Conservation (phyloP, 2,113 vertebrate species). For the Eolophus roseicapilla region DNA sequence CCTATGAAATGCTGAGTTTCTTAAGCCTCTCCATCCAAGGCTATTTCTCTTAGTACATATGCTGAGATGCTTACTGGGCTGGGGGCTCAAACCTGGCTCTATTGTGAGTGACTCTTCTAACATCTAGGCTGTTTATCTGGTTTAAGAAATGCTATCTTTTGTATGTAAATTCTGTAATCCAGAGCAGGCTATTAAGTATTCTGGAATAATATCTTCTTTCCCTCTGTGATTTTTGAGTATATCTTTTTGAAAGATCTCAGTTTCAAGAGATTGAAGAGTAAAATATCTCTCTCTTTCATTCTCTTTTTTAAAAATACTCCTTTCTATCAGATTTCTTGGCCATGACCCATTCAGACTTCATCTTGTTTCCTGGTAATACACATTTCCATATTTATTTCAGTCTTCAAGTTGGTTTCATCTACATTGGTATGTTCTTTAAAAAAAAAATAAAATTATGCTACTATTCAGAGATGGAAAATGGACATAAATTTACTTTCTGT, state of each 20-base stretch:
- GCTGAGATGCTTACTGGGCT: not conserved
- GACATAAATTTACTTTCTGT: not conserved
- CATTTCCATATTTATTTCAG: not conserved
- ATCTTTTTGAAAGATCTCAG: not conserved
- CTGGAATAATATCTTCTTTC: not conserved
- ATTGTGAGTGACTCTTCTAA: not conserved
- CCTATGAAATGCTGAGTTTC: not conserved
- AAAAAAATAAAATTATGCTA: not conserved
- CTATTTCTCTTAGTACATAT: not conserved
- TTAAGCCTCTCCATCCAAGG: not conserved
- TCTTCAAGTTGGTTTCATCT: not conserved
- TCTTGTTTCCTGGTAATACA: not conserved
- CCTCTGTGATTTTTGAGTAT: not conserved
- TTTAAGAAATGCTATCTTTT: not conserved
- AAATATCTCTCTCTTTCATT: not conserved
- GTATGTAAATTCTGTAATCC: not conserved
- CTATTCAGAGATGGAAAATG: not conserved
- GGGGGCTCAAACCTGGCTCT: not conserved
- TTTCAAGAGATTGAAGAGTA: not conserved
- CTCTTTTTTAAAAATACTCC: not conserved
- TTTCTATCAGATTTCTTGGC: not conserved
- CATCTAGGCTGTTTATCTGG: not conserved
- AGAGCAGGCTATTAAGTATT: not conserved
- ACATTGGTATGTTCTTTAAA: not conserved
- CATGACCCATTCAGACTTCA: not conserved